These are phyloP conservation scores for Amniataba percoides DNA, from an alignment of 2,797 vertebrate genomes.

Conservation along the genomic window DNA sequence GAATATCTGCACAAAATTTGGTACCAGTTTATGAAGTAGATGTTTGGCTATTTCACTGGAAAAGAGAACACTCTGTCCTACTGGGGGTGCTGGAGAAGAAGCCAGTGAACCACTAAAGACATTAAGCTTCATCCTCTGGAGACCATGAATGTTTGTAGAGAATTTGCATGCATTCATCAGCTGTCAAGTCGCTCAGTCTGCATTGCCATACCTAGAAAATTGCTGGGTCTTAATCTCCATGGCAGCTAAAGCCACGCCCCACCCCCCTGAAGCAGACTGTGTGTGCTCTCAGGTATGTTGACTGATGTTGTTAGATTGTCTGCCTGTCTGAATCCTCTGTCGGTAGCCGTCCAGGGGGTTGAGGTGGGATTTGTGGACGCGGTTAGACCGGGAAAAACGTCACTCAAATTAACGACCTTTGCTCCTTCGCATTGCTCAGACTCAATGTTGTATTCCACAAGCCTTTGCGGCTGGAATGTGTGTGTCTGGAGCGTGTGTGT, in stretches of 20 bases:
- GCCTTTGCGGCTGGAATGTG: constrained; percentile 44
- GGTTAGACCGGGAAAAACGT: constrained; percentile 64
- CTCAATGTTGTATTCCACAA: constrained; percentile 43
- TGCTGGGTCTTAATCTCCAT: constrained; percentile 25
- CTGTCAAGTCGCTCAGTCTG: not conserved
- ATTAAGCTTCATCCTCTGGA: not conserved
- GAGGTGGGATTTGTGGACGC: constrained; percentile 42
- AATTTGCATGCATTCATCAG: not conserved
- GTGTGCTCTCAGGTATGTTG: constrained; percentile 26
- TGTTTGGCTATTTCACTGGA: not conserved
- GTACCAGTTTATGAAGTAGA: not conserved
- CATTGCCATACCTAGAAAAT: not conserved
- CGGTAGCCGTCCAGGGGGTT: constrained; percentile 17
- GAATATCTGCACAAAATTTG: not conserved
- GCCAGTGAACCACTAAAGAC: not conserved
- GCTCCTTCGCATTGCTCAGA: constrained; percentile 38
- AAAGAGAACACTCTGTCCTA: not conserved
- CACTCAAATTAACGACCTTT: constrained; percentile 52
- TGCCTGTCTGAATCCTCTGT: constrained; percentile 37
- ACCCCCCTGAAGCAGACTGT: constrained; percentile 18
- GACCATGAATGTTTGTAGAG: not conserved
- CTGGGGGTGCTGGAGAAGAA: no score
- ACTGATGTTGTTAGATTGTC: constrained; percentile 37
- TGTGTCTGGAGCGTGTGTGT: constrained; percentile 28
- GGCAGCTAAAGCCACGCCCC: constrained; percentile 25